phyloP scores from a whole-genome alignment of 2,888 invertebrate species.

The Trypoxylon attenuatum region DNA sequence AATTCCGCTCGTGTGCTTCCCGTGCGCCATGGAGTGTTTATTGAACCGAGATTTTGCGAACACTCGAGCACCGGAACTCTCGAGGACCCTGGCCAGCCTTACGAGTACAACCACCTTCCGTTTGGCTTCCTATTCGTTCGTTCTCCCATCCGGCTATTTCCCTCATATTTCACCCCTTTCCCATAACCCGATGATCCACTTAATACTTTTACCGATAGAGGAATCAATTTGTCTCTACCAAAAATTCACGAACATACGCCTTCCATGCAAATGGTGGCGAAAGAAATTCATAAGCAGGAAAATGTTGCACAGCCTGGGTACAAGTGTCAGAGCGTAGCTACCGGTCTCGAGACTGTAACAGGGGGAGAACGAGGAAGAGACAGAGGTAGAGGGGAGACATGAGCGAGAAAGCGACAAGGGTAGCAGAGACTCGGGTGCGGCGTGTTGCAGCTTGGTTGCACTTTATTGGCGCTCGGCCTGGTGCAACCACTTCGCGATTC shows the following conservation, averaged over 20 bases:
- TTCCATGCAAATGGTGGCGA: no score
- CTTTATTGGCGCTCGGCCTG: conserved; percentile 19
- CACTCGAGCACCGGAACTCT: not conserved
- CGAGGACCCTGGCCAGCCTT: conserved; percentile 5
- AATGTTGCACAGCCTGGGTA: not conserved
- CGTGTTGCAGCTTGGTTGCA: conserved; percentile 17
- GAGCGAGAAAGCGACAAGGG: no score
- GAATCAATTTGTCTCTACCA: no score
- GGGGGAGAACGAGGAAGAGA: not conserved
- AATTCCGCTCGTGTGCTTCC: conserved; percentile 25
- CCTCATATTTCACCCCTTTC: no score
- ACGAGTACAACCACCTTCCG: no score
- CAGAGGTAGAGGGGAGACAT: not conserved
- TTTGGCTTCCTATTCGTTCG: not conserved
- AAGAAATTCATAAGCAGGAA: no score
- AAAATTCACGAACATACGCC: no score
- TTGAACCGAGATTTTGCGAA: conserved; percentile 26
- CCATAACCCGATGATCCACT: no score
- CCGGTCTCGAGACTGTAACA: not conserved
- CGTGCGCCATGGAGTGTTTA: conserved; percentile 36
- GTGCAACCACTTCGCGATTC: conserved; percentile 32
- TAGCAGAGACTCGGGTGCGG: no score
- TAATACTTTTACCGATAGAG: no score
- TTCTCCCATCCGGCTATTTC: not conserved
- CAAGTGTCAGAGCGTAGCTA: not conserved